These are phyloP conservation scores for Oryzias celebensis DNA, from an alignment of 2,113 vertebrate species.

Conservation along the genomic window DNA sequence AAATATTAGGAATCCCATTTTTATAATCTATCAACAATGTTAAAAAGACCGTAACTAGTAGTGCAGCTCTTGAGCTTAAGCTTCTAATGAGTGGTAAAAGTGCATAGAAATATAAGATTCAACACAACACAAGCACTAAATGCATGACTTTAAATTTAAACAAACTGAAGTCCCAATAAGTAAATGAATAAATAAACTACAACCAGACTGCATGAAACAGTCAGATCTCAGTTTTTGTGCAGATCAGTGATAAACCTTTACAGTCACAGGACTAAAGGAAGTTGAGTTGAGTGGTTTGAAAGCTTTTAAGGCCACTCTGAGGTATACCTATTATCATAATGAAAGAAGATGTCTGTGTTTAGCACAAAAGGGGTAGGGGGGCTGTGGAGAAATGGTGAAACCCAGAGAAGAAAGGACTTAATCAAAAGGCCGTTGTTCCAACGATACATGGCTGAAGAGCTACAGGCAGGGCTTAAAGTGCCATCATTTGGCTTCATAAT, in stretches of 20 bases:
- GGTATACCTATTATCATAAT: constrained; percentile 52
- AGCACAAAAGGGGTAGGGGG: constrained; percentile 45
- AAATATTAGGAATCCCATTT: constrained; percentile 29
- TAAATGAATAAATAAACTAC: background rate
- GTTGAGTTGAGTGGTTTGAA: constrained; percentile 16
- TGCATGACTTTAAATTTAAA: background rate
- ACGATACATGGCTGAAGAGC: constrained; percentile 15
- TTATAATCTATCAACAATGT: constrained; percentile 12
- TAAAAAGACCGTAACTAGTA: constrained; percentile 15
- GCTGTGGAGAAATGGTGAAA: constrained; percentile 24
- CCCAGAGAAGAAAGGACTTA: constrained; percentile 39
- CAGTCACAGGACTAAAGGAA: constrained; percentile 20
- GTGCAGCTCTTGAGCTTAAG: constrained; percentile 12
- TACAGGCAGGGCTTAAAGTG: constrained; percentile 16
- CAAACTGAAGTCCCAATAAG: background rate
- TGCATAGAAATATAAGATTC: too few species aligned
- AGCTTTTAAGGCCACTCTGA: constrained; percentile 32
- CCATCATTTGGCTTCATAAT: constrained; percentile 8
- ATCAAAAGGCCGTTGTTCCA: constrained; percentile 37
- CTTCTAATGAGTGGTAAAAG: constrained; percentile 5
- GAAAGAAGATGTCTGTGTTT: constrained; percentile 55
- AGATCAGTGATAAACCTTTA: constrained; percentile 21
- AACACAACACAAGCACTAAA: background rate
- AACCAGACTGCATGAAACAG: background rate
- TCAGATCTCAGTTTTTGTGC: constrained; percentile 18